These are phyloP conservation scores for Macrotis lagotis DNA, from an alignment of 2,113 vertebrate genomes.

Conservation along the genomic window DNA sequence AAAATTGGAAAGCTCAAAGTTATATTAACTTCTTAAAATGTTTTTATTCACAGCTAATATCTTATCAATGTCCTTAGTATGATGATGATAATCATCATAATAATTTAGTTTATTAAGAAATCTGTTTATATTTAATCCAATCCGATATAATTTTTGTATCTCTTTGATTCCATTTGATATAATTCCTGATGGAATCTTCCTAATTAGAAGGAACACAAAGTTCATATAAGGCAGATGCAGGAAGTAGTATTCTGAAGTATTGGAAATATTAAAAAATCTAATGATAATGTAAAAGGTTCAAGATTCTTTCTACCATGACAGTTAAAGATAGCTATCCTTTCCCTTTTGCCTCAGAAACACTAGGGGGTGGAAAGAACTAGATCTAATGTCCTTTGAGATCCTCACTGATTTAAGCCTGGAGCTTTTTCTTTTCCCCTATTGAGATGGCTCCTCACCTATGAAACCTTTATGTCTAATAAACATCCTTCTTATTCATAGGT, in stretches of 20 bases:
- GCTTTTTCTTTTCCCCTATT: not conserved
- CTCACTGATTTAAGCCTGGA: conserved; percentile 23
- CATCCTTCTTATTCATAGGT: conserved; percentile 14
- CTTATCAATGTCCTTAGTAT: conserved; percentile 20
- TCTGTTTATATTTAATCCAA: conserved; percentile 56
- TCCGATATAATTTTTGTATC: conserved; percentile 54
- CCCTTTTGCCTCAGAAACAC: not conserved
- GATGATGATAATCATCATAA: conserved; percentile 46
- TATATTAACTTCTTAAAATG: not conserved
- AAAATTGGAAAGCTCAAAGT: conserved; percentile 8
- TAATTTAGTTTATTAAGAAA: conserved; percentile 55
- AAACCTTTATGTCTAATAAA: not conserved
- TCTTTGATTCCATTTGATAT: conserved; percentile 62
- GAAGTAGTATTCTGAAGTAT: conserved; percentile 42
- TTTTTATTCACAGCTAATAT: conserved; percentile 24
- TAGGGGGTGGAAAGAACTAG: not conserved
- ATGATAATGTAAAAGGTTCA: not conserved
- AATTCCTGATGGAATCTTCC: conserved; percentile 70
- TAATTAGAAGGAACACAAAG: conserved; percentile 56
- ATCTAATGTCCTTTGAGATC: not conserved
- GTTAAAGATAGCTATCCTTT: not conserved
- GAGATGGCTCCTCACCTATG: conserved; percentile 13
- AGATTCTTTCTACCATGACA: conserved; percentile 10
- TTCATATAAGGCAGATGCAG: conserved; percentile 57
- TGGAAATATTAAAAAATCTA: conserved; percentile 37